These are phyloP conservation scores for Columba livia DNA, from an alignment of 2,113 vertebrate genomes.

Conservation along the genomic window DNA sequence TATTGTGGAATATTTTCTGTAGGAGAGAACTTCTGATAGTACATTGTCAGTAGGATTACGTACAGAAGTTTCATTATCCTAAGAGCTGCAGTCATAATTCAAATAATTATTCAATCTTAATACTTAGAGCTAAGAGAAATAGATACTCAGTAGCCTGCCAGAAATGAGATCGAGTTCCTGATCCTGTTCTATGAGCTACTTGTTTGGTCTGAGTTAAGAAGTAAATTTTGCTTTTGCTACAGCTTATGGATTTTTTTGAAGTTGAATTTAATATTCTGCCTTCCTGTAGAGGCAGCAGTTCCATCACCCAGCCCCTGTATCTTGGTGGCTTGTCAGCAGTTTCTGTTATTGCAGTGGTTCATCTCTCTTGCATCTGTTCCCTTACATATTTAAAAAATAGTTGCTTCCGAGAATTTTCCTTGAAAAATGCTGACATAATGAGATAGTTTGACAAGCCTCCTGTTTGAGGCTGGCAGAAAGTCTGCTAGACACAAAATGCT, in stretches of 20 bases:
- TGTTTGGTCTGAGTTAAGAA: neutral
- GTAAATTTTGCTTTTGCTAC: neutral
- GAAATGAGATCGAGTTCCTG: neutral
- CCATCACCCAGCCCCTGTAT: neutral
- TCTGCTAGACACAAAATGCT: neutral
- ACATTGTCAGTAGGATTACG: neutral
- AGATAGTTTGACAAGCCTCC: neutral
- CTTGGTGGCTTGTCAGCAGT: slow-evolving; percentile 3
- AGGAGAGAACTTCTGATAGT: neutral
- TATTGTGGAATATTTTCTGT: neutral
- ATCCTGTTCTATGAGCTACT: neutral
- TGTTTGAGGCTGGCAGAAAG: neutral
- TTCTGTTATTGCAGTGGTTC: neutral
- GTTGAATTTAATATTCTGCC: neutral
- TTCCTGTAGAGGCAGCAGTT: neutral
- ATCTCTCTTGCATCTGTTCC: neutral
- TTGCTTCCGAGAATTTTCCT: neutral
- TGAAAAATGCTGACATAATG: neutral
- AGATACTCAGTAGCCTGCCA: neutral
- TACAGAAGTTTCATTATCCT: neutral
- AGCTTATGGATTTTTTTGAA: neutral
- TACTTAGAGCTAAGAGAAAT: neutral
- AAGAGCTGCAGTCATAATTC: neutral
- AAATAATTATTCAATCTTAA: neutral
- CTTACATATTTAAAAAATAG: neutral